phyloP scores from a whole-genome alignment of 2,113 vertebrate species.

The Rattus norvegicus region DNA sequence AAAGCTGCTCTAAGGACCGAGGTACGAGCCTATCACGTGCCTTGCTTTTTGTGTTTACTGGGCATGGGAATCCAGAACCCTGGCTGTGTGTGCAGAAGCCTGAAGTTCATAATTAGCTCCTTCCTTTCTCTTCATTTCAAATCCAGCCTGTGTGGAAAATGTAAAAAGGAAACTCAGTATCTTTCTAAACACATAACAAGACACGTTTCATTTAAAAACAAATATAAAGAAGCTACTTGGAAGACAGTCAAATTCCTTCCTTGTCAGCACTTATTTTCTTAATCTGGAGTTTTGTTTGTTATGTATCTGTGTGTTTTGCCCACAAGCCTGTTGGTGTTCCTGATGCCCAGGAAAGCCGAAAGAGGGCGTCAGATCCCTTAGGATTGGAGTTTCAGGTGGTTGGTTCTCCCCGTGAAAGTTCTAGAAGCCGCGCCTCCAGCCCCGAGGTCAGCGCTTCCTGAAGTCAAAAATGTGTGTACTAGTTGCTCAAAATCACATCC shows the following conservation, averaged over 20 bases:
- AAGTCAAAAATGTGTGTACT: neutral
- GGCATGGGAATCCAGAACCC: neutral
- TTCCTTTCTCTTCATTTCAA: neutral
- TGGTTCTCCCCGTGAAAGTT: neutral
- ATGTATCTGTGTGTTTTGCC: neutral
- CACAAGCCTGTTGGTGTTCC: neutral
- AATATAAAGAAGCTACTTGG: neutral
- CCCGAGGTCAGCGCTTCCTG: neutral
- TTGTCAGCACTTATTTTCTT: neutral
- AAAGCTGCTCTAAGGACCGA: neutral
- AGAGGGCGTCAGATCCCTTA: neutral
- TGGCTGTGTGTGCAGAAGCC: neutral
- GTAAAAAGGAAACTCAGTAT: neutral
- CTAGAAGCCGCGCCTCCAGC: neutral
- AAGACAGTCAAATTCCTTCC: neutral
- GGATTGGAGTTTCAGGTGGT: neutral
- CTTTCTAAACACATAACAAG: neutral
- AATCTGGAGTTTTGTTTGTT: neutral
- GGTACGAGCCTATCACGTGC: neutral
- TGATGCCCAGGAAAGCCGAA: neutral
- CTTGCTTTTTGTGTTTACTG: neutral
- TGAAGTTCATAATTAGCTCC: neutral
- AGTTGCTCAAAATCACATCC: neutral
- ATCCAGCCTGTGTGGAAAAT: neutral
- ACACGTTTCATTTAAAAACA: neutral